These are phyloP conservation scores for Sitta carolinensis DNA, from an alignment of 2,797 vertebrate species.

Conservation along the genomic window DNA sequence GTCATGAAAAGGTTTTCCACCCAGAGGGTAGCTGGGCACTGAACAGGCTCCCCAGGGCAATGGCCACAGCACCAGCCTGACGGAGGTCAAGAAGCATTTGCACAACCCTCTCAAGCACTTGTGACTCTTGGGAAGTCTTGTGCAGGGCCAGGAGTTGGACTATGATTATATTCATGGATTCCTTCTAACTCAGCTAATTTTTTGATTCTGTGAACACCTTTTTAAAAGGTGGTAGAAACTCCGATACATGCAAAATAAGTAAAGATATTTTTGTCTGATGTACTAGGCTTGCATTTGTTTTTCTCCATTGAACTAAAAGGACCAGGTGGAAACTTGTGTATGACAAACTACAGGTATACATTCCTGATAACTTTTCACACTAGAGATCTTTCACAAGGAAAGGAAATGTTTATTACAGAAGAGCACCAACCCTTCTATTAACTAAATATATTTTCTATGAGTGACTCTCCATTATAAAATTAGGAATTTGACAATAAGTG, in stretches of 20 bases:
- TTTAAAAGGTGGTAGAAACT: neutral
- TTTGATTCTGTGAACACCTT: neutral
- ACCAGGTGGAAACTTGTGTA: neutral
- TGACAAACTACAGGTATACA: neutral
- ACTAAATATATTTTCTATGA: neutral
- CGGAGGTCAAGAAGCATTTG: neutral
- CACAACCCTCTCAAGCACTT: neutral
- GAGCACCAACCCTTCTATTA: neutral
- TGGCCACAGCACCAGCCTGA: too few relatives aligned
- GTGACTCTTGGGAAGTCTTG: neutral
- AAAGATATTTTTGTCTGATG: neutral
- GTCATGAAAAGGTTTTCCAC: neutral
- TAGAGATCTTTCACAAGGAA: neutral
- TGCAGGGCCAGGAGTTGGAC: neutral
- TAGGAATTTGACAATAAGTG: neutral
- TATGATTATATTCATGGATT: too few relatives aligned
- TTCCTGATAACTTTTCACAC: neutral
- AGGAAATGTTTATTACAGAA: neutral
- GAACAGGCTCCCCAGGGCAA: neutral
- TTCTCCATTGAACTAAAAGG: neutral
- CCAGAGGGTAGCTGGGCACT: neutral
- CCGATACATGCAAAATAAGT: rapidly evolving
- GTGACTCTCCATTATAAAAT: neutral
- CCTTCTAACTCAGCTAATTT: neutral
- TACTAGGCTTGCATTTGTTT: neutral